Evolutionary conservation across 2,797 vertebrate genomes (phyloP), one percentile per base, ranked within the genome.

Genomic region (Sebastes trivittatus): DNA sequence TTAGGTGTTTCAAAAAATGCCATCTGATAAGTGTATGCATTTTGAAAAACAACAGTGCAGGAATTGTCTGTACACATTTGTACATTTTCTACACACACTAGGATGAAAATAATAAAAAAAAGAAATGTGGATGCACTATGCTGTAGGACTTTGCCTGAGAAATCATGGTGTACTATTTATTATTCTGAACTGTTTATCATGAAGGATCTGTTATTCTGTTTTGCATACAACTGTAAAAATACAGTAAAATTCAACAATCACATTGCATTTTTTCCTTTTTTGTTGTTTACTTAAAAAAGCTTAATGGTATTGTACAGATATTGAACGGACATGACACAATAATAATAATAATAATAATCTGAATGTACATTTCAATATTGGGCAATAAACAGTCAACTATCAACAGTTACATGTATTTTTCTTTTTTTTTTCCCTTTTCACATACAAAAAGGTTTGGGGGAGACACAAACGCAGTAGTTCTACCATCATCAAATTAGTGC

Each of bases 181-280:
- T 83, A 88, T 89, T 90, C 86, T 87, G 81, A 94, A 91, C 83
- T 81, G 92, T 93, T 93, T 87, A 85, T 93, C 87, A 78, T 86
- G 81, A 88, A 93, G 89, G 85, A 90, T 91, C 80, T 91, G 88
- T 88, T 92, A 90, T 91, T 95, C 81, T 91, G 93, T 93, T 94
- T 94, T 96, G 96, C 95, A 96, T 96, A 96, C 95, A 92, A 96
- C 95, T 96, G 95, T 96, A 96, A 95, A 96, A 94, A 95, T 96
- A 96, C 95, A 95, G 94, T 95, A 95, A 95, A 93, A 94, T 95
- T 95, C 89, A 94, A 94, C 94, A 95, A 95, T 94, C 92, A 95
- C 93, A 75, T 94, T 92, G 93, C 92, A 93, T 93, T 91, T 94
- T 94, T 90, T 82, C 54, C 72, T 82, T 93, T 92, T 91, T 94